Evolutionary conservation across 2,113 vertebrate species (phyloP).

Genomic region (Chascanopsetta lugubris): DNA sequence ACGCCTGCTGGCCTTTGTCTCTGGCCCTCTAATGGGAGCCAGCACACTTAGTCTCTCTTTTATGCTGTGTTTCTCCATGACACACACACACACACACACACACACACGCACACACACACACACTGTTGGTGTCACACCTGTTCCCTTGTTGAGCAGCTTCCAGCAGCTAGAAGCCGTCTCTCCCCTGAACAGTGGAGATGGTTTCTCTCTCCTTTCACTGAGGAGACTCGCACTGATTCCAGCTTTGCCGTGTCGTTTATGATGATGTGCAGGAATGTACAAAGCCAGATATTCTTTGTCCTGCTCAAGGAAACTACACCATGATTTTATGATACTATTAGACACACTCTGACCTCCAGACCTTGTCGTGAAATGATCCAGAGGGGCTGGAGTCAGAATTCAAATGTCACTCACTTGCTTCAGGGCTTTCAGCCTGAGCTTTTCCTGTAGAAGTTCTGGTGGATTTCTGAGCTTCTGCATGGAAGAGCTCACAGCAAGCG

Average conservation of each 20-base stretch:
- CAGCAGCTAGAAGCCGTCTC: background rate
- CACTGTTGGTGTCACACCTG: slow-evolving; percentile 34
- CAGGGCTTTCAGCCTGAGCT: no score
- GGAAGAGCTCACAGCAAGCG: no score
- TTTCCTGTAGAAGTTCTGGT: no score
- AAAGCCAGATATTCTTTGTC: background rate
- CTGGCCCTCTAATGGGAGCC: slow-evolving; percentile 53
- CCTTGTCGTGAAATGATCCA: background rate
- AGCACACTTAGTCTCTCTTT: slow-evolving; percentile 32
- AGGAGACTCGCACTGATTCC: background rate
- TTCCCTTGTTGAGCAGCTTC: slow-evolving; percentile 31
- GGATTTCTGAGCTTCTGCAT: no score
- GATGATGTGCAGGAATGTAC: background rate
- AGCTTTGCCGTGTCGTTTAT: background rate
- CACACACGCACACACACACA: no score
- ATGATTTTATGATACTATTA: background rate
- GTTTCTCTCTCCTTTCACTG: slow-evolving; percentile 3
- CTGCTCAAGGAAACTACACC: background rate
- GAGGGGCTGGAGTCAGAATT: no score
- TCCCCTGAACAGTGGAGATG: slow-evolving; percentile 10
- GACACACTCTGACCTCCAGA: background rate
- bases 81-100: slow-evolving; percentile 3
- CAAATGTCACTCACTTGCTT: no score
- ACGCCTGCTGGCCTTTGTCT: slow-evolving; percentile 29
- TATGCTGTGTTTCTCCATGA: slow-evolving; percentile 14